These are phyloP conservation scores for Falco biarmicus DNA, from an alignment of 2,797 vertebrate genomes.

Conservation along the genomic window DNA sequence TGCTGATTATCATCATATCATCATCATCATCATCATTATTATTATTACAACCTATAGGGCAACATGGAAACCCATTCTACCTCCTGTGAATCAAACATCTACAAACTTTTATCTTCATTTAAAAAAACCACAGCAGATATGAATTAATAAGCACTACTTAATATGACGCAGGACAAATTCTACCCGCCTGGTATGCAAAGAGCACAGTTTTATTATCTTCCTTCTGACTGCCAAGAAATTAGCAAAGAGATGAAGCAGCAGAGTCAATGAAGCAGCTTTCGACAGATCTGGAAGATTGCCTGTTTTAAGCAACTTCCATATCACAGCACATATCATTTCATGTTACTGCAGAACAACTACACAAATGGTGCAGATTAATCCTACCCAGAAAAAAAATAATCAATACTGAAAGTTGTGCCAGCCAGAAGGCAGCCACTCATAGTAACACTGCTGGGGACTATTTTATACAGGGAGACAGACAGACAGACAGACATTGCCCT, in stretches of 20 bases:
- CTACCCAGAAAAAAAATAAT: neutral
- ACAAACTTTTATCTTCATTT: neutral
- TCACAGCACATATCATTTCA: fast-evolving
- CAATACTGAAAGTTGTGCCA: neutral
- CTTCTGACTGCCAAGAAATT: neutral
- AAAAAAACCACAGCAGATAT: neutral
- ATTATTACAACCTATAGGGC: neutral
- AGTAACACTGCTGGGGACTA: neutral
- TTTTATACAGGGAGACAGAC: neutral
- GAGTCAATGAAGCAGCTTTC: neutral
- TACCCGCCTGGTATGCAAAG: constrained; percentile 3
- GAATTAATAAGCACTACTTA: neutral
- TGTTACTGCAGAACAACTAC: neutral
- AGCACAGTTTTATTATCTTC: constrained; percentile 19
- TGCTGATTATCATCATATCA: neutral
- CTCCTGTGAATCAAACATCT: neutral
- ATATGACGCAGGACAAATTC: neutral
- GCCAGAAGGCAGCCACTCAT: neutral
- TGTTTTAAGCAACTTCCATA: neutral
- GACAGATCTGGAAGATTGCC: neutral
- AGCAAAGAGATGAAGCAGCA: neutral
- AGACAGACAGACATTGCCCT: neutral
- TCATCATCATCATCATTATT: neutral
- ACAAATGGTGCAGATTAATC: fast-evolving
- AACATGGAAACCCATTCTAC: neutral